A percentile compares a stretch with the other conserved stretches of the same genome.
Conservation (phyloP, 2,797 vertebrate genomes). For the Cheirogaleus major region DNA sequence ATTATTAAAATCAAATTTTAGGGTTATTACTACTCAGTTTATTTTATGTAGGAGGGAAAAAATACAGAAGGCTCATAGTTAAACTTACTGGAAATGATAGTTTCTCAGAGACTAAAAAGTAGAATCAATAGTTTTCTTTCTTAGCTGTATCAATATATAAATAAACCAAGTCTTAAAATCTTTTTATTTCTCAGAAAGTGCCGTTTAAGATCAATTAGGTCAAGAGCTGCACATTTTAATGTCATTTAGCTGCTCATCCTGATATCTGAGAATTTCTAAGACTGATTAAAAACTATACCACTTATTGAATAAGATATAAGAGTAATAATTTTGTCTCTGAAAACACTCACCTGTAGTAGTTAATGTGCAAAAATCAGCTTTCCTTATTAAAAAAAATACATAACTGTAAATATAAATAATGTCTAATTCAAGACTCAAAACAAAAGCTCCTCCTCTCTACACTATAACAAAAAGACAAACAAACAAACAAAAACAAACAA, state of each 20-base stretch:
- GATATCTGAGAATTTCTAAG: background rate
- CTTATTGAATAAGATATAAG: background rate
- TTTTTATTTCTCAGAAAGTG: conserved; percentile 40
- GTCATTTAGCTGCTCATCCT: background rate
- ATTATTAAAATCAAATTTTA: background rate
- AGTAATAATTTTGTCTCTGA: background rate
- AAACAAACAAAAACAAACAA: no score
- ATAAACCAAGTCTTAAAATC: background rate
- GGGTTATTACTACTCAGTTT: background rate
- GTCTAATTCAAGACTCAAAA: background rate
- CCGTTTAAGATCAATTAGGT: conserved; percentile 18
- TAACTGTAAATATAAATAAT: background rate
- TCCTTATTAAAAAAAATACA: background rate
- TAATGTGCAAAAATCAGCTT: background rate
- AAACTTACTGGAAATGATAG: conserved; percentile 6
- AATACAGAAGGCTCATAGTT: background rate
- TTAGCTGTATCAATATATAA: conserved; percentile 3
- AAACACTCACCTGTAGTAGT: background rate
- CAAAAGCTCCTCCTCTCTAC: background rate
- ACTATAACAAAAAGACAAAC: background rate
- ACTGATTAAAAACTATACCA: background rate
- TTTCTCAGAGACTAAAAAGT: background rate
- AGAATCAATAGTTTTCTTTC: conserved; percentile 8
- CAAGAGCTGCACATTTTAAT: background rate
- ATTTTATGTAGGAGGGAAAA: background rate